Conservation (phyloP, 1,140 invertebrate species). For the Drosophila santomea region DNA sequence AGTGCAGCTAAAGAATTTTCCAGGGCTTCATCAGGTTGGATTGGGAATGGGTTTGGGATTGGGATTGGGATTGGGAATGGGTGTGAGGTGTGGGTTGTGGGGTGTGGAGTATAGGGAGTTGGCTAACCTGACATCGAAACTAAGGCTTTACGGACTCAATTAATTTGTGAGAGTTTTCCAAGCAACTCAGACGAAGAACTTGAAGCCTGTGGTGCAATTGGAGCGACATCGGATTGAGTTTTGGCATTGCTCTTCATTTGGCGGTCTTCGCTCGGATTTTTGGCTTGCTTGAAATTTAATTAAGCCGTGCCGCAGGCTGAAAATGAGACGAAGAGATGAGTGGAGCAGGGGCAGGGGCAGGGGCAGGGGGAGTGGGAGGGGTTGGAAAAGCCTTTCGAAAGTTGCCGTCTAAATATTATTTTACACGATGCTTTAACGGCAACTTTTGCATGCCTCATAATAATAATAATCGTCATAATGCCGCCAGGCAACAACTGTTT, state of each 20-base stretch:
- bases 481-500: constrained; percentile 75
- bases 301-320: constrained; percentile 56
- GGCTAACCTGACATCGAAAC: constrained; percentile 17
- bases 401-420: constrained; percentile 78
- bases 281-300: constrained; percentile 67
- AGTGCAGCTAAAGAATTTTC: constrained; percentile 41
- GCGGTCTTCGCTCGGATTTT: constrained; percentile 66
- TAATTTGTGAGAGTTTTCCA: constrained; percentile 67
- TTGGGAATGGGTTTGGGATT: neutral
- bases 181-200: constrained; percentile 31
- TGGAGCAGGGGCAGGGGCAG: neutral
- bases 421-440: constrained; percentile 79
- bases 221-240: constrained; percentile 33
- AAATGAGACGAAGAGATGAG: neutral
- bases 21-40: constrained; percentile 51
- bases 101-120: neutral
- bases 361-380: no score
- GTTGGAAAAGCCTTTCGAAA: constrained; percentile 12
- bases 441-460: constrained; percentile 80
- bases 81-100: neutral
- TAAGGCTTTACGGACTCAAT: constrained; percentile 54
- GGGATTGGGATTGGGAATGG: neutral
- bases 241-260: constrained; percentile 55
- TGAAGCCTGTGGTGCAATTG: constrained; percentile 31
- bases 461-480: constrained; percentile 81